A percentile compares a stretch with the other conserved stretches of the same genome.
phyloP scores from a whole-genome alignment of 2,888 invertebrate genomes.

The Alitta virens region DNA sequence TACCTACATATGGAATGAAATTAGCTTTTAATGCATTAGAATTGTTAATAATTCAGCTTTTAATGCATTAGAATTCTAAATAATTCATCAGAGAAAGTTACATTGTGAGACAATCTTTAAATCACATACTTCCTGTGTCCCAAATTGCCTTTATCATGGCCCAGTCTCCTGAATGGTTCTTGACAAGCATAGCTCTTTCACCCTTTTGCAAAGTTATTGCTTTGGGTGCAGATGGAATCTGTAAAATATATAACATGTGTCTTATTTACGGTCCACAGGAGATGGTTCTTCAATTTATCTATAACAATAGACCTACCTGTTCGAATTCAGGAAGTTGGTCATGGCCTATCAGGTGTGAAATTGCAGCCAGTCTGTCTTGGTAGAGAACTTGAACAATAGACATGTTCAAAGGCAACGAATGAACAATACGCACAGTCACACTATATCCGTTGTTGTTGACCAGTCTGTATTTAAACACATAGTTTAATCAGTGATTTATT shows the following conservation, averaged over 20 bases:
- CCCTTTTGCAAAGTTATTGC: too few relatives aligned
- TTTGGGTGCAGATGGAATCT: too few relatives aligned
- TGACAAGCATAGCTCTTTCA: slow-evolving; percentile 58
- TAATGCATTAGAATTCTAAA: too few relatives aligned
- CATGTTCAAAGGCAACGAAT: slow-evolving; percentile 56
- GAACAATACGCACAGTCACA: slow-evolving; percentile 58
- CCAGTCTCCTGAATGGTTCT: slow-evolving; percentile 58
- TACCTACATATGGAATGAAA: too few relatives aligned
- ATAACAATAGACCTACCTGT: slow-evolving; percentile 31
- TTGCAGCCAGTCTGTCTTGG: slow-evolving; percentile 52
- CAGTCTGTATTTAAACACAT: too few relatives aligned
- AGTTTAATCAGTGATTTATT: too few relatives aligned
- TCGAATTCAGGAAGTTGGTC: slow-evolving; percentile 55
- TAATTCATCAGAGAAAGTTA: background rate
- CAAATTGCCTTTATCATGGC: slow-evolving; percentile 58
- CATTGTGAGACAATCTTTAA: background rate
- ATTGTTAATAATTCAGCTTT: too few relatives aligned
- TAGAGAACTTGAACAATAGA: slow-evolving; percentile 58
- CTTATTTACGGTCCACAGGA: too few relatives aligned
- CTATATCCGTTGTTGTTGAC: slow-evolving; percentile 18
- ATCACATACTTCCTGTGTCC: slow-evolving; percentile 30
- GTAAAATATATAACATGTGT: too few relatives aligned
- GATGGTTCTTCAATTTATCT: too few relatives aligned
- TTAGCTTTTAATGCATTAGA: too few relatives aligned
- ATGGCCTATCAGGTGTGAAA: slow-evolving; percentile 58